Conservation (phyloP, 2,797 vertebrate genomes). For the Halcyon smyrnensis region DNA sequence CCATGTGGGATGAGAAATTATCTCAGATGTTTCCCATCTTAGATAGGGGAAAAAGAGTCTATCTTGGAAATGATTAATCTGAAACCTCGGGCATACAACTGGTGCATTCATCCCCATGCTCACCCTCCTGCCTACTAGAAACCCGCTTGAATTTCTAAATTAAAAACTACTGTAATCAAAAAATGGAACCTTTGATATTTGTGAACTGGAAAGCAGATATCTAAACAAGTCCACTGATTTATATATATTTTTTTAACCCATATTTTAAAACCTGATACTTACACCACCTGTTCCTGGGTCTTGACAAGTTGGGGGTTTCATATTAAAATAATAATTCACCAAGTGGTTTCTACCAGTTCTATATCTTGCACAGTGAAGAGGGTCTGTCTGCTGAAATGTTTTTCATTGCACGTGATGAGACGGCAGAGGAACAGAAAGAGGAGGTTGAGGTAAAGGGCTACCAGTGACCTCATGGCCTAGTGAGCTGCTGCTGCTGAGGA, state of each 20-base stretch:
- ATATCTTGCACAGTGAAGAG: neutral
- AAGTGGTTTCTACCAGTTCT: neutral
- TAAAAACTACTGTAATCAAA: neutral
- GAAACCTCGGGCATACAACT: neutral
- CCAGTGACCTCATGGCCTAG: neutral
- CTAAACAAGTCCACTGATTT: neutral
- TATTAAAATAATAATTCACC: neutral
- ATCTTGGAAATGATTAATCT: neutral
- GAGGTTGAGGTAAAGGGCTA: neutral
- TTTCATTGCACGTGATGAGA: neutral
- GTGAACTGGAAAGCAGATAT: neutral
- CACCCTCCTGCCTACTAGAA: neutral
- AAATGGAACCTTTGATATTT: neutral
- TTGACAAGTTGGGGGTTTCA: neutral
- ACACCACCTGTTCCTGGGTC: neutral
- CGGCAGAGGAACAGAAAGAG: neutral
- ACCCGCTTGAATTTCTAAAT: neutral
- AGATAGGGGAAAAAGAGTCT: neutral
- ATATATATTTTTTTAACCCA: neutral
- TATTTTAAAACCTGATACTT: neutral
- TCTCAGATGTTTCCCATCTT: slow-evolving; percentile 18
- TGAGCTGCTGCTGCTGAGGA: neutral
- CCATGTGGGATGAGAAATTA: slow-evolving; percentile 40
- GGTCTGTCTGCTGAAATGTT: neutral
- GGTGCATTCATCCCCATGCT: neutral